Evolutionary conservation across 2,888 invertebrate species (phyloP), one percentile per base, ranked within the genome.

Genomic region (Punctoribates punctum): DNA sequence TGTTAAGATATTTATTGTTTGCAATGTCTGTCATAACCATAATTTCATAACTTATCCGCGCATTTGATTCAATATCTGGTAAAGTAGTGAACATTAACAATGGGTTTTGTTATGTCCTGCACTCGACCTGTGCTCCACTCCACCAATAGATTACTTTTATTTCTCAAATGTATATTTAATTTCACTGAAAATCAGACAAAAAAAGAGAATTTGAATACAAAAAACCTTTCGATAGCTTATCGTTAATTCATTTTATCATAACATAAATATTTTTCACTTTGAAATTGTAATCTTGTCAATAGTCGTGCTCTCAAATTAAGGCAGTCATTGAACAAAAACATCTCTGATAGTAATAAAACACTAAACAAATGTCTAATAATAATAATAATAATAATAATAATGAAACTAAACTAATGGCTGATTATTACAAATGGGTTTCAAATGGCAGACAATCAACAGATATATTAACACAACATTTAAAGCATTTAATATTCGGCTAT

Each of bases 281-380:
- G 20, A 57, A 27, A 60, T 27, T 60, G 29, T 60, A 60, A 27
- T 60, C 60, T 13, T 27, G 27, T 60, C 13, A 57, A 60, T 17
- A 60, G 60, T 60, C 9, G 1, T 29, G 27, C 60, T 27, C 60
- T 27, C 60, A 60, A 57, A 25, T 23, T 13, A 60, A 60, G 17
- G 60, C 60, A 20, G 17, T 23, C 17, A 17, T 17, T 29, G 60
- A 60, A n/a, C 25, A 60, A 23, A 57, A 57, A 57, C 57, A 57
- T 57, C 13, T 51, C 57, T 1, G 57, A 57, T 57, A 57, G 6
- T 9, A 57, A 25, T 57, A 25, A 57, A 57, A 57, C 57, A 25
- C 57, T 51, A 57, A 57, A 57, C 57, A 57, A 57, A 57, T 57
- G 57, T 11, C 57, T 57, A 57, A 17, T 57, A 57, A 57, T 57